Evolutionary conservation across 2,797 vertebrate genomes (phyloP), one percentile per base, ranked within the genome.

Genomic region (Poeciliopsis gracilis): DNA sequence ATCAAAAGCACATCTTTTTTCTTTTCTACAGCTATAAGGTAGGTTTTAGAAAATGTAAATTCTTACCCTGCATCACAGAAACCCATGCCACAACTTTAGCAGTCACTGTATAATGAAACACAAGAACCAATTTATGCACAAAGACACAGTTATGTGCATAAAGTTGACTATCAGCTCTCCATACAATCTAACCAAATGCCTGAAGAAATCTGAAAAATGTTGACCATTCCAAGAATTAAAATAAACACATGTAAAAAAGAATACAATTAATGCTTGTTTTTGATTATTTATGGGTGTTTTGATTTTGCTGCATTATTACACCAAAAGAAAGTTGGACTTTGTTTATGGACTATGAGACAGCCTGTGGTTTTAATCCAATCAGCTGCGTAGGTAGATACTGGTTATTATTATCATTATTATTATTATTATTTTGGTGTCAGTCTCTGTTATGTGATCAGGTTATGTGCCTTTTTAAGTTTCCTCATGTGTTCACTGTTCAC

Each of bases 21-120:
- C 4, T 66, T 66, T 66, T 66, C 9, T 38, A 66, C 63, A 43
- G 66, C 12, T 4, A 67, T 45, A 45, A 13, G 11, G 2, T n/a
- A n/a, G 0, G 41, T 69, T 69, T 12, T 45, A 45, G 33, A 2
- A 57, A 25, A 23, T 9, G 15, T 43, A 47, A 23, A 47, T n/a
- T 74, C 90, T 94, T 91, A 92, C 91, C 91, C 87, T 91, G 89
- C 93, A 89, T 92, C 69, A 93, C 87, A 82, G 91, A 91, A 43
- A 94, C 80, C 91, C 92, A 93, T 1, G 91, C 91, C 84, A 93
- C 91, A 80, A 92, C 82, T 79, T 89, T 92, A 49, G 89, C 90
- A 66, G 93, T 93, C 0, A 89, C 93, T 93, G 89, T 43, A 46
- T 77, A 89, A 77, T 53, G 89, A 91, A 80, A 89, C 71, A 85